Evolutionary conservation across 2,113 vertebrate genomes (phyloP).

Genomic region (Tychaedon coryphoeus): DNA sequence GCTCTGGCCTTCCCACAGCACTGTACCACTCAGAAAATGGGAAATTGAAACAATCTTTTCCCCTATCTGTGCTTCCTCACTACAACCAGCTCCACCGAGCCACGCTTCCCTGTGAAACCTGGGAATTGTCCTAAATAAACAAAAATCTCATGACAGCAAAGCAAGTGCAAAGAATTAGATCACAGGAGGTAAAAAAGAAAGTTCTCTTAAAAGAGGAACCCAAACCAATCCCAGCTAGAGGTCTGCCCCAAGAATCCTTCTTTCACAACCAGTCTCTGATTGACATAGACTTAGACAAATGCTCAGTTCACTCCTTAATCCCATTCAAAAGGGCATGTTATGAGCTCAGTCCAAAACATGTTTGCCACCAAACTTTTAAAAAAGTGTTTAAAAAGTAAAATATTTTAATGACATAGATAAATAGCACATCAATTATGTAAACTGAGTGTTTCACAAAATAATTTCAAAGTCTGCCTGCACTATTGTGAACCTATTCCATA

Average conservation of each 20-base stretch:
- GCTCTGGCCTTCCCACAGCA: background rate
- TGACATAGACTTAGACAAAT: background rate
- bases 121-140: background rate
- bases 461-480: background rate
- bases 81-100: background rate
- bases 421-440: background rate
- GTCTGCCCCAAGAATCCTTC: background rate
- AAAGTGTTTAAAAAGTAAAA: background rate
- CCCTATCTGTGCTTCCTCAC: accelerated
- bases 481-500: background rate
- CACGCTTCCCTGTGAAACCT: background rate
- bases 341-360: background rate
- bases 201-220: background rate
- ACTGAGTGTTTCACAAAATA: background rate
- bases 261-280: background rate
- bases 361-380: background rate
- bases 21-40: background rate
- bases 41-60: background rate
- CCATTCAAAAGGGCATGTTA: background rate
- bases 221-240: background rate
- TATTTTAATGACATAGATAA: background rate
- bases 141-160: background rate
- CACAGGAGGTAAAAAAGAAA: background rate
- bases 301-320: accelerated
- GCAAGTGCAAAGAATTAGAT: background rate